phyloP scores from a whole-genome alignment of 2,888 invertebrate genomes.

The Lydus trimaculatus region DNA sequence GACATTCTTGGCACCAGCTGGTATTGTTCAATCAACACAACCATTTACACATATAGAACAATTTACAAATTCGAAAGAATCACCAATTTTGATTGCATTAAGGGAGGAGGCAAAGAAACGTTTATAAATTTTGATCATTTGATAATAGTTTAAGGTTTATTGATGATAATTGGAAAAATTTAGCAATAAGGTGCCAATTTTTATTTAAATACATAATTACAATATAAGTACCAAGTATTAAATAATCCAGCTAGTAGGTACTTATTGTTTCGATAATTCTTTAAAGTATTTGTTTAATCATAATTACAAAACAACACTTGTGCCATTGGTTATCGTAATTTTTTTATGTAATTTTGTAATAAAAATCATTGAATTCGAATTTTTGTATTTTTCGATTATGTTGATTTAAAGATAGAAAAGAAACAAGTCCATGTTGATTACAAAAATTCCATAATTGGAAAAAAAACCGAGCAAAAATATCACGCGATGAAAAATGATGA shows the following conservation, averaged over 20 bases:
- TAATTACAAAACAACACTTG: not conserved
- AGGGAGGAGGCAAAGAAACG: conserved; percentile 55
- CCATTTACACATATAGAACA: conserved; percentile 54
- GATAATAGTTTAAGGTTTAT: too few species aligned
- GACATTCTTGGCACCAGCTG: conserved; percentile 58
- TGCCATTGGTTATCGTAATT: not conserved
- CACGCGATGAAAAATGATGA: too few species aligned
- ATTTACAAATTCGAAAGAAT: conserved; percentile 61
- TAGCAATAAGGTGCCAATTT: conserved; percentile 20
- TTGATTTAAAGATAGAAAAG: too few species aligned
- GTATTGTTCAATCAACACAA: conserved; percentile 61
- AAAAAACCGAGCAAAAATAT: too few species aligned
- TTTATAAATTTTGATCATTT: conserved; percentile 1
- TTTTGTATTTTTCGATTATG: too few species aligned
- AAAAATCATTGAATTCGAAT: too few species aligned
- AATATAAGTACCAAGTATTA: conserved; percentile 30
- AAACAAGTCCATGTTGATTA: too few species aligned
- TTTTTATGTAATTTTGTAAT: not conserved
- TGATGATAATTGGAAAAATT: conserved; percentile 18
- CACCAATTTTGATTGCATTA: conserved; percentile 54
- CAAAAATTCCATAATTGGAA: too few species aligned
- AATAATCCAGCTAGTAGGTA: not conserved
- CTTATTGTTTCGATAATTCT: not conserved
- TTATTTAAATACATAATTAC: conserved; percentile 31
- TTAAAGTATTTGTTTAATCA: not conserved